Evolutionary conservation across 2,888 invertebrate genomes (phyloP), one percentile per base, ranked within the genome.

Genomic region (Rotaria sp.): DNA sequence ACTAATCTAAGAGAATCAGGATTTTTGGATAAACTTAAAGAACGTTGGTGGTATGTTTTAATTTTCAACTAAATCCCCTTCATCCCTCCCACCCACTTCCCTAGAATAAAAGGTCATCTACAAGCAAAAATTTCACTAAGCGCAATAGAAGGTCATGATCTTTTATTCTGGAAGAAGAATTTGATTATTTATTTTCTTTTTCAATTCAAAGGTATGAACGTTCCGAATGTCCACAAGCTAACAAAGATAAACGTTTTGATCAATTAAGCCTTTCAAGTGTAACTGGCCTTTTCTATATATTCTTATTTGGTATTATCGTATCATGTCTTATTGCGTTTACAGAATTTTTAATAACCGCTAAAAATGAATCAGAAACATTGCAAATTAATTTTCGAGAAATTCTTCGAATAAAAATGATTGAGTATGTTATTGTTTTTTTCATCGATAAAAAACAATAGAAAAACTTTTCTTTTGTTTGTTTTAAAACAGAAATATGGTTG

Each of bases 241-340:
- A 7, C 26, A 80, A 80, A 45, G 80, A 80, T 45, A 80, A 80
- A 45, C 80, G 80, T 24, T 85, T 85, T 30, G 85, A 67, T 45
- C 67, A 74, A 90, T 93, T 99, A 90, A 96, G 97, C 57, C 92
- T 99, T 88, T 96, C 96, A 91, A 97, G 98, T 93, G 96, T 99
- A 75, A 97, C 98, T 30, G 98, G 99, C 74, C 95, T 98, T 90
- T 99, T 99, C 93, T 99, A 98, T 93, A 97, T 99, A 90, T 93
- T 99, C 87, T 96, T 97, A 89, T 96, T 95, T 52, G 98, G 98
- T 75, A 93, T 99, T 87, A 94, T 95, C 55, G 92, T 97, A 57
- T 96, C 97, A 59, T 94, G 98, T 90, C 93, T 95, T 18, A 96
- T 97, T 75, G 97, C 98, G 11, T 93, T 97, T 86, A 92, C 96